Evolutionary conservation across 92 coral and sea anemone genomes (phyloP).

Genomic region (Paramuricea clavata): DNA sequence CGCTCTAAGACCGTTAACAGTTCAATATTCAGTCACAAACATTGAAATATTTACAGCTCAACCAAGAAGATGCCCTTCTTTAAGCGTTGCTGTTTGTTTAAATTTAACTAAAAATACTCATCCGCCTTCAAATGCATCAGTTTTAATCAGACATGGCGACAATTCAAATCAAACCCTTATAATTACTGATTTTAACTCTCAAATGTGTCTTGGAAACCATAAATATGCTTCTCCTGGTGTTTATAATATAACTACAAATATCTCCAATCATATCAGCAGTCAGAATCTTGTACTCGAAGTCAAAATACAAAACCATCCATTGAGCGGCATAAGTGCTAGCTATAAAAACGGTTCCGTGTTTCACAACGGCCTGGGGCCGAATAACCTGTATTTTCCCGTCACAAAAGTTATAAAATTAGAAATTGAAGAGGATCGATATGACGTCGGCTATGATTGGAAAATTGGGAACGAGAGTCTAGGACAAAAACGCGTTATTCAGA

Average conservation of each 20-base stretch:
- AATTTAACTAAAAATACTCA: slow-evolving; percentile 49
- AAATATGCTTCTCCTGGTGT: slow-evolving; percentile 66
- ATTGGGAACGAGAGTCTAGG: slow-evolving; percentile 69
- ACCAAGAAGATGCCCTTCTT: slow-evolving; percentile 73
- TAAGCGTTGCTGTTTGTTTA: slow-evolving; percentile 59
- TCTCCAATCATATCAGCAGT: slow-evolving; percentile 87
- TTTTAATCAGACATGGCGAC: slow-evolving; percentile 80
- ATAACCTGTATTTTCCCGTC: slow-evolving; percentile 65
- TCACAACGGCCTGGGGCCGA: slow-evolving; percentile 73
- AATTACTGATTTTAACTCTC: slow-evolving; percentile 39
- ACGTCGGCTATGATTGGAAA: slow-evolving; percentile 76
- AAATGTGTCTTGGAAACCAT: slow-evolving; percentile 56
- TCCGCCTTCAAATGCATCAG: slow-evolving; percentile 79
- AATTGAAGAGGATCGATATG: slow-evolving; percentile 73
- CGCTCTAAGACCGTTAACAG: slow-evolving; percentile 58
- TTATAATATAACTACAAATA: slow-evolving; percentile 72
- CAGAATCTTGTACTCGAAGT: slow-evolving; percentile 47
- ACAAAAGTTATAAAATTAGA: slow-evolving; percentile 60
- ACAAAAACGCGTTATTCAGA: slow-evolving; percentile 48
- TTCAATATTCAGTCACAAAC: slow-evolving; percentile 74
- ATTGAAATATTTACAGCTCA: slow-evolving; percentile 64
- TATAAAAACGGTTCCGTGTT: slow-evolving; percentile 54
- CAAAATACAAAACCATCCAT: slow-evolving; percentile 63
- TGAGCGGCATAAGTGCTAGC: slow-evolving; percentile 44
- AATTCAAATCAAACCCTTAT: slow-evolving; percentile 31